Base-by-base conservation (phyloP, 2,797 vertebrate genomes). In the Coilia nasus region DNA sequence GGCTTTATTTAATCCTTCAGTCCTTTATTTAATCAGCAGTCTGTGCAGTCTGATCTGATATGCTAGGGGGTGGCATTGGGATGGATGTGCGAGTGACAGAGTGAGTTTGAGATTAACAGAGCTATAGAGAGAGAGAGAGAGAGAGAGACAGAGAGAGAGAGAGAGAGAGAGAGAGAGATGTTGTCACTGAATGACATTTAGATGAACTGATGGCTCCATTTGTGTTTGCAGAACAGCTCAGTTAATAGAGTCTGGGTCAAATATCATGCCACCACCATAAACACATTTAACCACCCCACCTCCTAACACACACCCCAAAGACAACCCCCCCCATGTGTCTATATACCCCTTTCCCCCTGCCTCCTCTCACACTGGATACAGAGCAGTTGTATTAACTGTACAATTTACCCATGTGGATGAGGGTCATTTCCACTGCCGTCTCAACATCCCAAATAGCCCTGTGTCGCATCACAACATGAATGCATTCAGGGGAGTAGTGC, bases 21-120 rank as follows among this genome's bases (percentile, higher is more conserved):
- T 84, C 84, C 64, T 88, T 87, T 81, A 89, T 87, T 85, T 84
- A 60, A 84, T 86, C 71, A 85, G 67, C 83, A 60, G 84, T 85
- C 28, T 83, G 83, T 19, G 31, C 83, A 17, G 9, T 83, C 71
- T 80, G 56, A 86, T 64, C 84, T 83, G 56, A n/a, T 25, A 17
- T 59, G 35, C 21, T 11, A 62, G 6, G 71, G 41, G 31, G 71
- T 41, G 57, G 57, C 2, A 17, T 59, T 75, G 23, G 12, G 31
- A 44, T 14, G 14, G 14, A 31, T 10, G 64, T 28, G 62, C 19
- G 3, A 28, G 62, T 28, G 25, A 71, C 7, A 67, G 64, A 28
- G 62, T 28, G 64, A 71, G 64, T 25, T 7, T 10, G 23, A 67
- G 4, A 71, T 28, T 12, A 28, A 71, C 4, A 71, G 25, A 71